These are phyloP conservation scores for Platysternon megacephalum DNA, from an alignment of 2,113 vertebrate species.

Conservation along the genomic window DNA sequence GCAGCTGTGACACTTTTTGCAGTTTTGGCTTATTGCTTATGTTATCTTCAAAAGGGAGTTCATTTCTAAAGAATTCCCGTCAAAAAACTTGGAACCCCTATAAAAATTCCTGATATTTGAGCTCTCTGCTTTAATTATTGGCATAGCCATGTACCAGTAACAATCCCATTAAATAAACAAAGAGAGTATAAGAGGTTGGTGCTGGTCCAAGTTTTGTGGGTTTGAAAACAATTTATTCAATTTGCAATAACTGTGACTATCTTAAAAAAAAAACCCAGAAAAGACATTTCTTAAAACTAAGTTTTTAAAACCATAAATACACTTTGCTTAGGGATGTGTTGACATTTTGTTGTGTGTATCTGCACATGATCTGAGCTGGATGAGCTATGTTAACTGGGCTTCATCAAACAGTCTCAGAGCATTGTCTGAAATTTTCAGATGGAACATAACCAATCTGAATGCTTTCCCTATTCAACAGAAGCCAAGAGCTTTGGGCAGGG, in stretches of 20 bases:
- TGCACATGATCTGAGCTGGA: neutral
- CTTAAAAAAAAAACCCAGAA: neutral
- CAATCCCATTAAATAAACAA: constrained; percentile 15
- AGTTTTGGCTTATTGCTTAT: constrained; percentile 10
- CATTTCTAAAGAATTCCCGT: constrained; percentile 50
- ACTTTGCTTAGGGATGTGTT: neutral
- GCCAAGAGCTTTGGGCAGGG: neutral
- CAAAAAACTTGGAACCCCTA: constrained; percentile 60
- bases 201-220: constrained; percentile 14
- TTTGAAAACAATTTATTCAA: constrained; percentile 20
- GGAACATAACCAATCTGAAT: neutral
- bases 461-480: neutral
- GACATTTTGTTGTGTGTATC: neutral
- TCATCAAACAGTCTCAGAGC: neutral
- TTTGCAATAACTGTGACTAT: neutral
- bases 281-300: neutral
- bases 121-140: constrained; percentile 64
- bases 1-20: neutral
- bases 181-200: neutral
- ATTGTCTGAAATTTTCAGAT: neutral
- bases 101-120: constrained; percentile 63
- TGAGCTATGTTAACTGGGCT: neutral
- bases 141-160: neutral
- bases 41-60: constrained; percentile 49
- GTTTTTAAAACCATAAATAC: constrained; percentile 17